Evolutionary conservation across 92 coral and sea anemone genomes (phyloP), one percentile per base, ranked within the genome.

Genomic region (Diadumene lineata): DNA sequence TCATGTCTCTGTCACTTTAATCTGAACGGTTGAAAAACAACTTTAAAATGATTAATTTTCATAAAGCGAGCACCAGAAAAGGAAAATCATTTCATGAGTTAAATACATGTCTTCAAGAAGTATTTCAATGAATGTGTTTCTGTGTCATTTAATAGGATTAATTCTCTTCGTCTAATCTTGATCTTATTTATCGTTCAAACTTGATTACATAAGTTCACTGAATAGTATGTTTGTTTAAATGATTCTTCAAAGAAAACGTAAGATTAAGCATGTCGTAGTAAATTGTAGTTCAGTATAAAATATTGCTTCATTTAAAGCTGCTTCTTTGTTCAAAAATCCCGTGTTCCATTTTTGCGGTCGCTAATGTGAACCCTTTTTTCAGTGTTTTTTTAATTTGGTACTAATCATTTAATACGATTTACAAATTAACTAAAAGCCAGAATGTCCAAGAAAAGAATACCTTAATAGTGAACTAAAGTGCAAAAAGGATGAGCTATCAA

Each of bases 151-250:
- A 70, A 50, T 70, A 29, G 75, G 25, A 34, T 30, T 24, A 70
- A 53, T 31, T 32, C 63, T 28, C 53, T 27, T 8, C 7, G 26
- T 21, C n/a, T 25, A 44, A 69, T 50, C 34, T 24, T 27, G 56
- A 32, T 56, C 63, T 28, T 72, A n/a, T 70, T 48, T 1, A 33
- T 57, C 66, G 24, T 25, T 13, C 43, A 72, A 56, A n/a, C 38
- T 48, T 72, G 77, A 72, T 72, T 72, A 72, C 77, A 72, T 72
- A 30, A 57, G 77, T 56, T 72, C 33, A 43, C 57, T 21, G 51
- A 32, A 56, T 24, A 62, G 48, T 33, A 26, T 72, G 38, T 72
- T 72, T 72, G 50, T 43, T 43, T 56, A 56, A 23, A 17, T 31
- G 31, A 15, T 56, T 72, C 56, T 46, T 72, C 33, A 33, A 2